Base-by-base conservation (phyloP, 1,140 invertebrate species). In the Saccostrea glomerata region DNA sequence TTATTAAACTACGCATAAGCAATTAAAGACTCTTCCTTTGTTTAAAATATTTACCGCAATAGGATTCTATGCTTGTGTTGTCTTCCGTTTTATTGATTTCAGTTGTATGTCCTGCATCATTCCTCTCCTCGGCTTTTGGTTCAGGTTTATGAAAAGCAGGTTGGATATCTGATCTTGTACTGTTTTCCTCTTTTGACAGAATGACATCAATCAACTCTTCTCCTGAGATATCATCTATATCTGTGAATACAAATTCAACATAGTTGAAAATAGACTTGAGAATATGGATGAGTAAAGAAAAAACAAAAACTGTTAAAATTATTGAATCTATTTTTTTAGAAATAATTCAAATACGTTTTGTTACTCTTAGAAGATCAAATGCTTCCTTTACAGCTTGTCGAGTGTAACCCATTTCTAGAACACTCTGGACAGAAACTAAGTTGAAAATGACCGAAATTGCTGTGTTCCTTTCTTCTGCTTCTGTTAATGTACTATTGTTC, bases 361-460 rank as follows among this genome's bases (percentile, higher is more conserved):
- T 54, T 4, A 17, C 17, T 83, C 47, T 54, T 3, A 83, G 20
- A 6, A 20, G 11, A n/a, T 83, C 20, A 36, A 83, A 47, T 9
- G 82, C 82, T 83, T 54, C 36, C 11, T 54, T 47, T 20, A 83
- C 47, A 23, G n/a, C 7, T 11, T 83, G 40, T 54, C 9, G 30
- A 13, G 82, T 17, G 30, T 83, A 83, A 1, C 82, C 82, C 82
- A 83, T 83, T 54, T 83, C 82, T 55, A 83, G 23, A 56, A 83
- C 40, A 83, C 82, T 83, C 47, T 56, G 20, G 54, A 83, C 36
- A 55, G 82, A 23, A 20, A 40, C 15, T 12, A 83, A 36, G 20
- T 23, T n/a, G 20, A 17, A 83, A 55, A 55, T 54, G 47, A 23
- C 20, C 0, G 17, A 17, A 12, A 6, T 17, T 25, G 82, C 20